Evolutionary conservation across 2,797 vertebrate species (phyloP).

Genomic region (Pipistrellus pygmaeus): DNA sequence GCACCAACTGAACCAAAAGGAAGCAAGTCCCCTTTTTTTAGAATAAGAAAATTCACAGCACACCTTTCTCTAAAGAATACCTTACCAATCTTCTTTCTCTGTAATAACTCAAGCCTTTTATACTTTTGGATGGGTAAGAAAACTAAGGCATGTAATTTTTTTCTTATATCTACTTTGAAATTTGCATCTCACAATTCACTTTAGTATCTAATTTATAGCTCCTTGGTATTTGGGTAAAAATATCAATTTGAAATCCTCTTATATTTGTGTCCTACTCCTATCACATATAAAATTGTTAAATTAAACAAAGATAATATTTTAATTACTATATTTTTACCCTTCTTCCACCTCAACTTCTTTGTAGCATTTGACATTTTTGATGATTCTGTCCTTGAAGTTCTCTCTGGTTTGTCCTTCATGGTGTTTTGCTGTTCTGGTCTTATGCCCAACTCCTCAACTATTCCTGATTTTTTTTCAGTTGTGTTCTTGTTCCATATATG

Average conservation of each 20-base stretch:
- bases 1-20: too few relatives aligned
- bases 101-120: not conserved
- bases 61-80: not conserved
- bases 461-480: not conserved
- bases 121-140: not conserved
- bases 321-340: not conserved
- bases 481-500: not conserved
- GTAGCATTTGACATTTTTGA: not conserved
- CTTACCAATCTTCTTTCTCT: not conserved
- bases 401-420: not conserved
- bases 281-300: not conserved
- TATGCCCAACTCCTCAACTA: not conserved
- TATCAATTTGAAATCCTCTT: not conserved
- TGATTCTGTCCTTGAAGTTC: not conserved
- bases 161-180: not conserved
- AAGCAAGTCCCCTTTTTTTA: not conserved
- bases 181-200: not conserved
- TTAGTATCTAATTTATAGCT: not conserved
- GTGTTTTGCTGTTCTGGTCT: not conserved
- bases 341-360: not conserved
- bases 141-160: not conserved
- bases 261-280: not conserved
- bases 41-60: not conserved
- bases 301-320: not conserved
- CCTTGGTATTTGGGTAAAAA: not conserved